Conservation (phyloP, 1,140 invertebrate genomes). For the Calephelis virginiensis region DNA sequence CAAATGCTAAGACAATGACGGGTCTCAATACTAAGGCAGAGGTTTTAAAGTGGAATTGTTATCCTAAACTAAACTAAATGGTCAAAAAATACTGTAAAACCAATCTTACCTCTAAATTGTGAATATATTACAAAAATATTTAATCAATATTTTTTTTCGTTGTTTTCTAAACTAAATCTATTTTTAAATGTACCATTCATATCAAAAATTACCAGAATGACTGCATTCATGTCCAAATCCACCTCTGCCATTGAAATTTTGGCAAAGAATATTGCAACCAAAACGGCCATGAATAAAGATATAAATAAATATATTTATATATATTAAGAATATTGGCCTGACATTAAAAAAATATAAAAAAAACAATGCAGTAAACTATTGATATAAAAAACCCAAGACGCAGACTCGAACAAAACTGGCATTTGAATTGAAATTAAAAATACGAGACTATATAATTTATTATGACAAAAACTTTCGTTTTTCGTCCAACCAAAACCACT, state of each 20-base stretch:
- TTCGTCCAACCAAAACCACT: too few species aligned
- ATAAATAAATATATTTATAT: neutral
- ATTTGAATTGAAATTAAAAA: too few species aligned
- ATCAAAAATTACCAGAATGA: conserved; percentile 28
- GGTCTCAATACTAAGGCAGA: conserved; percentile 46
- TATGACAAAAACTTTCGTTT: too few species aligned
- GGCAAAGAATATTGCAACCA: conserved; percentile 26
- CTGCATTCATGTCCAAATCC: conserved; percentile 7
- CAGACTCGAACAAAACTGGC: too few species aligned
- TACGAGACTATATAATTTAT: too few species aligned
- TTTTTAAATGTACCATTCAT: conserved; percentile 28
- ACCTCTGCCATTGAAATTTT: conserved; percentile 32
- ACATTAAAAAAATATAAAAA: conserved; percentile 1
- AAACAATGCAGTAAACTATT: neutral
- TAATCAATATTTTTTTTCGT: conserved; percentile 36
- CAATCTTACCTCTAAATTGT: conserved; percentile 51
- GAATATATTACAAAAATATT: conserved; percentile 62
- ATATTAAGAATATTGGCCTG: neutral
- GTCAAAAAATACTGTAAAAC: conserved; percentile 58
- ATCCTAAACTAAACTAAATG: conserved; percentile 49
- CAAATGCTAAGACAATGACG: conserved; percentile 34
- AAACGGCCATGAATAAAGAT: conserved; percentile 29
- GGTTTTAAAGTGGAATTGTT: conserved; percentile 44
- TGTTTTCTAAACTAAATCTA: conserved; percentile 42
- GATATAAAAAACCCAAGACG: too few species aligned